A percentile compares a stretch with the other conserved stretches of the same genome.
These are phyloP conservation scores for Hesperia comma DNA, from an alignment of 2,888 invertebrate species.

Conservation along the genomic window DNA sequence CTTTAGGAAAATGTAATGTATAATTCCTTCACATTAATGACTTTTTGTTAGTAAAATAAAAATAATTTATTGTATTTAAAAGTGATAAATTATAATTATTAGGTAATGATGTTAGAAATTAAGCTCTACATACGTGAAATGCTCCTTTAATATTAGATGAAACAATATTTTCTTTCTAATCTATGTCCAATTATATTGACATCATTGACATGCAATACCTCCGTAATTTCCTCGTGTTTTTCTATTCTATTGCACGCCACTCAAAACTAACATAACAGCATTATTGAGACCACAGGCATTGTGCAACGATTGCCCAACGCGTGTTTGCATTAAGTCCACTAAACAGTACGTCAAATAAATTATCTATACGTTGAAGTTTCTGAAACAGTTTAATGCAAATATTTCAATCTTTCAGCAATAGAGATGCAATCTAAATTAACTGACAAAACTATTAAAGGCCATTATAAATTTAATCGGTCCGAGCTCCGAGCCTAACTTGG, in stretches of 20 bases:
- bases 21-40: too few relatives aligned
- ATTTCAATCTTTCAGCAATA: constrained; percentile 32
- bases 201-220: too few relatives aligned
- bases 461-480: constrained; percentile 33
- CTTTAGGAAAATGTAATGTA: too few relatives aligned
- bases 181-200: too few relatives aligned
- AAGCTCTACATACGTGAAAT: too few relatives aligned
- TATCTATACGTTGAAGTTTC: constrained; percentile 33
- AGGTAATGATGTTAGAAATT: too few relatives aligned
- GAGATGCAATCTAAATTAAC: constrained; percentile 37
- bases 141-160: too few relatives aligned
- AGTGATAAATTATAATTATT: too few relatives aligned
- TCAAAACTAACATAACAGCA: constrained; percentile 8
- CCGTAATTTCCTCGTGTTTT: too few relatives aligned
- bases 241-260: not conserved
- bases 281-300: constrained; percentile 18
- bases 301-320: constrained; percentile 20
- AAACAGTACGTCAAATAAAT: constrained; percentile 32
- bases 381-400: constrained; percentile 33
- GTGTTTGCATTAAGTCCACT: constrained; percentile 21
- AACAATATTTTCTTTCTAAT: too few relatives aligned
- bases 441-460: constrained; percentile 34
- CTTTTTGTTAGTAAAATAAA: too few relatives aligned
- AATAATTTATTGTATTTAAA: too few relatives aligned
- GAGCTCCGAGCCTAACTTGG: constrained; percentile 11